Evolutionary conservation across 2,888 invertebrate species (phyloP).

Genomic region (Entomobrya proxima): DNA sequence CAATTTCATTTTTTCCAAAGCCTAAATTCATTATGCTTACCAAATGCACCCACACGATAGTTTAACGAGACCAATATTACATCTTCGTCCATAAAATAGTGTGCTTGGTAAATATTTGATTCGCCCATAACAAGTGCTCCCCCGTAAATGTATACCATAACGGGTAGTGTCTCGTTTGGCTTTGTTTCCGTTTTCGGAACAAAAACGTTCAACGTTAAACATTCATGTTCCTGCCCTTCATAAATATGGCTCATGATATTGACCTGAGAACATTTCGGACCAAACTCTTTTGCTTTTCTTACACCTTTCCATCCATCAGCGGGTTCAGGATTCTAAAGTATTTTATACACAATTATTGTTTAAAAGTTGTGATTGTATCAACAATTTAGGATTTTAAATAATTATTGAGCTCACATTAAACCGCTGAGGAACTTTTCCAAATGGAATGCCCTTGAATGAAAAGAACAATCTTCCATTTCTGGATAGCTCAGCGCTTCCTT

Average conservation of each 20-base stretch:
- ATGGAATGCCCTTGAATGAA: slow-evolving; percentile 49
- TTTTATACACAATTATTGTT: background rate
- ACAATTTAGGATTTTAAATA: background rate
- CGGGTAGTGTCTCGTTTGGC: slow-evolving; percentile 28
- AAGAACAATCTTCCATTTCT: slow-evolving; percentile 37
- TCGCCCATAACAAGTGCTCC: slow-evolving; percentile 53
- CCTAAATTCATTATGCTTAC: background rate
- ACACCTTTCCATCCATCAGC: slow-evolving; percentile 68
- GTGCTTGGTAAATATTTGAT: slow-evolving; percentile 1
- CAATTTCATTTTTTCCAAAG: no score
- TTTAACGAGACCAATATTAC: slow-evolving; percentile 49
- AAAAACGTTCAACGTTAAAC: slow-evolving; percentile 68
- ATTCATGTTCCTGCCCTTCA: slow-evolving; percentile 67
- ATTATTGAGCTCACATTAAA: slow-evolving; percentile 51
- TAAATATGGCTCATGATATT: slow-evolving; percentile 41
- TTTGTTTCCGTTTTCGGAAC: slow-evolving; percentile 57
- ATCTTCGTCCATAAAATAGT: slow-evolving; percentile 62
- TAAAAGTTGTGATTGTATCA: background rate
- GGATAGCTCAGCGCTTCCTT: slow-evolving; percentile 37
- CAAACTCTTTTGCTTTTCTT: slow-evolving; percentile 57
- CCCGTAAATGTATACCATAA: slow-evolving; percentile 58
- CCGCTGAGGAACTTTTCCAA: slow-evolving; percentile 39
- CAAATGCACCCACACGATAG: slow-evolving; percentile 46
- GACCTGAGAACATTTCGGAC: slow-evolving; percentile 66
- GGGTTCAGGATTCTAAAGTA: slow-evolving; percentile 49